Evolutionary conservation across 2,113 vertebrate species (phyloP), one percentile per base, ranked within the genome.

Genomic region (Sterna hirundo): DNA sequence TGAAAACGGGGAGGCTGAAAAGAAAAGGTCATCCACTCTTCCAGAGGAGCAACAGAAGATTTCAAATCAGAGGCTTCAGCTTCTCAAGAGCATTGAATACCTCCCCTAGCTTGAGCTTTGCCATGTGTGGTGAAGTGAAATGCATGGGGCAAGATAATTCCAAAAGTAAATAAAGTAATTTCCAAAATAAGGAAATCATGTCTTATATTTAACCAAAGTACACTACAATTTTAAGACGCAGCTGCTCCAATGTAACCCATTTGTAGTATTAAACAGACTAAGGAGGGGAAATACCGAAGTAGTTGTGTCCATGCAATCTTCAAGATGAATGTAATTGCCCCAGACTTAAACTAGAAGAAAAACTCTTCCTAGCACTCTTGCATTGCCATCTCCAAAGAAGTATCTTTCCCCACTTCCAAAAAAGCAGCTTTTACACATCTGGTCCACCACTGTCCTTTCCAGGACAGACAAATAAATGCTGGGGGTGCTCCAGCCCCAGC

Each of bases 381-480:
- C 22, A 5, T 12, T 62, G 19, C 54, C 32, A 66, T 22, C 18
- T 52, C 42, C 30, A 62, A 40, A 81, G 36, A 32, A 70, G 12
- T 27, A 0, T 29, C 30, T 44, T 13, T 52, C n/a, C 57, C 15
- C 0, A 0, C 13, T 54, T 46, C 10, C 74, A 86, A 44, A 60
- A 46, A 60, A 27, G 26, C 5, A 75, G 15, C 13, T 90, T 96
- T 70, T 47, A 74, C 23, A 71, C 14, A 47, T 34, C 25, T 47
- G 21, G 10, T 32, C 13, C 29, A 70, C 6, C 3, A 25, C 1
- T 77, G 47, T 54, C 18, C 85, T 66, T 89, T 65, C 32, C 76
- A 55, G 23, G 10, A 55, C 3, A 62, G 13, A 5, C 32, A 71
- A 44, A 71, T 7, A 71, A 83, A 55, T 10, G 14, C 42, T 38